Evolutionary conservation across 2,888 invertebrate genomes (phyloP), one percentile per base, ranked within the genome.

Genomic region (Syrista parreyssii): DNA sequence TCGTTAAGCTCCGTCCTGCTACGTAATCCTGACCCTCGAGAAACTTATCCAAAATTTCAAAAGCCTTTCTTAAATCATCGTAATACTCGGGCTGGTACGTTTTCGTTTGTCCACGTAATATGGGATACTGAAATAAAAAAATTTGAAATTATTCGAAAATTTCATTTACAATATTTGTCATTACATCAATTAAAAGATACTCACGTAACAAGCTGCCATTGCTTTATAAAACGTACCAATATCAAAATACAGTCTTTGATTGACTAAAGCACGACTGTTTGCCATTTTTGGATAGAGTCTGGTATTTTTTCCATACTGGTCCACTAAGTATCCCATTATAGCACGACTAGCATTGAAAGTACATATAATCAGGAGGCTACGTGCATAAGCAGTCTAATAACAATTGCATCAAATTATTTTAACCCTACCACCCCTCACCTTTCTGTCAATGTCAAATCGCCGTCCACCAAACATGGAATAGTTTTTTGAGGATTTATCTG

Each of bases 161-260:
- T 12, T 1, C 0, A 9, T 71, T 71, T 30, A 71, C 9, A 11
- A 71, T 71, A 71, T 71, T 30, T 1, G 3, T 3, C 4, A 1
- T 55, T 55, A 71, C 15, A 71, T 71, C 11, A 32, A 30, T 30
- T 12, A 30, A 71, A 11, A 1, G 32, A 71, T 83, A 94, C 95
- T 93, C 91, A 96, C 96, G 78, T 89, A 91, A 83, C 86, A 91
- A 32, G 69, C 69, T 0, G 36, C 30, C 4, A 88, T 33, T 23
- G 77, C 92, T 75, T 87, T 87, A 82, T 89, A 91, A 0, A 93
- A 86, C 1, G 86, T 89, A 30, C 90, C 91, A 73, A 90, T 86
- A 81, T 93, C 93, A 79, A 92, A 93, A 78, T 91, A 86, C 9
- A 92, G 84, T 55, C 89, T 85, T 68, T 91, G 89, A 83, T 93